These are phyloP conservation scores for Cairina moschata DNA, from an alignment of 2,113 vertebrate species.

Conservation along the genomic window DNA sequence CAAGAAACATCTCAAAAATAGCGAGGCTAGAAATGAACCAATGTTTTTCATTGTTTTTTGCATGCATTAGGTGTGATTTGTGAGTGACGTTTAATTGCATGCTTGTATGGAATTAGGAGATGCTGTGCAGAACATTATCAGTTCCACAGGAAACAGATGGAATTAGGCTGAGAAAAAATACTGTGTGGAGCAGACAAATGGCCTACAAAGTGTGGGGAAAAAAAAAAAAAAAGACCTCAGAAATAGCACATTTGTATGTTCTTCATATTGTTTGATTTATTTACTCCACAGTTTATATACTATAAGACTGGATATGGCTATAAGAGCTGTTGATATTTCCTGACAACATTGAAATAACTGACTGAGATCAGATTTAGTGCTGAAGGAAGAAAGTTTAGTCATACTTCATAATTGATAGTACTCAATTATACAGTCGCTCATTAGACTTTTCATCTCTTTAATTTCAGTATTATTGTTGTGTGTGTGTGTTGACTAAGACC, in stretches of 20 bases:
- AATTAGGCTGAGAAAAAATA: constrained; percentile 41
- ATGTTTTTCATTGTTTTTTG: too few relatives aligned
- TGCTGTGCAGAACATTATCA: neutral
- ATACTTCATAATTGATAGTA: neutral
- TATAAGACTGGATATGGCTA: neutral
- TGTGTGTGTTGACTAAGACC: neutral
- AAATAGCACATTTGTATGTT: constrained; percentile 1
- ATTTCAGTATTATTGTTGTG: neutral
- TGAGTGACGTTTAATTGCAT: neutral
- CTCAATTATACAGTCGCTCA: neutral
- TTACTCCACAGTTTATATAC: constrained; percentile 1
- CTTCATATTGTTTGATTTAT: constrained; percentile 52
- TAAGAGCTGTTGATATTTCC: neutral
- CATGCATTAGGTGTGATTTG: neutral
- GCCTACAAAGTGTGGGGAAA: neutral
- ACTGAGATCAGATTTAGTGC: neutral
- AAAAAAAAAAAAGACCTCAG: neutral
- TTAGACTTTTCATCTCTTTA: neutral
- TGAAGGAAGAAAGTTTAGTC: neutral
- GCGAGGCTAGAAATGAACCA: fast-evolving
- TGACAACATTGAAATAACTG: neutral
- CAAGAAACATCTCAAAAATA: neutral
- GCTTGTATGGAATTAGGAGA: fast-evolving
- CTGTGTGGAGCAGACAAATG: constrained; percentile 46
- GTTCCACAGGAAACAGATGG: constrained; percentile 37